These are phyloP conservation scores for Alouatta palliata DNA, from an alignment of 2,113 vertebrate genomes.

Conservation along the genomic window DNA sequence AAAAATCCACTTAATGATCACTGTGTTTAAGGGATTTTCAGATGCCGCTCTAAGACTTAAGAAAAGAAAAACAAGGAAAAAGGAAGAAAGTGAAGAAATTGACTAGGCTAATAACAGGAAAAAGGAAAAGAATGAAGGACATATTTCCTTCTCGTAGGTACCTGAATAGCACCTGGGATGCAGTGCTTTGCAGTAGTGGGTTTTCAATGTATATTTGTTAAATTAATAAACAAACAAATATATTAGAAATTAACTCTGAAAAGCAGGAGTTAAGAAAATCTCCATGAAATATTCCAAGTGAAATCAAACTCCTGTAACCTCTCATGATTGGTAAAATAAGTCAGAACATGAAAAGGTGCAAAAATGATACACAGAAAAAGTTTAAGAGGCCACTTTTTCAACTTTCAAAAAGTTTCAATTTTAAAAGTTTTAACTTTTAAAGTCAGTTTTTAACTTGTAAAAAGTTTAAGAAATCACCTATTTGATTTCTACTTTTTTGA, in stretches of 20 bases:
- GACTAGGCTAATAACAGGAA: background rate
- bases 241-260: background rate
- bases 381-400: background rate
- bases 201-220: background rate
- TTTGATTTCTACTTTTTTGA: no score
- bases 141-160: background rate
- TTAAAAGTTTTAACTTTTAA: no score
- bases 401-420: no score
- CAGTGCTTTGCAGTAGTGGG: no score
- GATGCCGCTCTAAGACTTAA: background rate
- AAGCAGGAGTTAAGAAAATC: background rate
- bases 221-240: background rate
- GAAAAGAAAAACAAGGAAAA: background rate
- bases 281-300: background rate
- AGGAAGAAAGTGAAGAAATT: background rate
- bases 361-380: background rate
- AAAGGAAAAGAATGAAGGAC: background rate
- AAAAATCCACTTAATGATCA: background rate
- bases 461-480: background rate
- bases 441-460: background rate
- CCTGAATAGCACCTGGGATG: background rate
- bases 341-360: background rate
- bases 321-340: background rate
- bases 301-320: background rate
- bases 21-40: background rate